Conservation (phyloP, 2,113 vertebrate species). For the Danionella cerebrum region DNA sequence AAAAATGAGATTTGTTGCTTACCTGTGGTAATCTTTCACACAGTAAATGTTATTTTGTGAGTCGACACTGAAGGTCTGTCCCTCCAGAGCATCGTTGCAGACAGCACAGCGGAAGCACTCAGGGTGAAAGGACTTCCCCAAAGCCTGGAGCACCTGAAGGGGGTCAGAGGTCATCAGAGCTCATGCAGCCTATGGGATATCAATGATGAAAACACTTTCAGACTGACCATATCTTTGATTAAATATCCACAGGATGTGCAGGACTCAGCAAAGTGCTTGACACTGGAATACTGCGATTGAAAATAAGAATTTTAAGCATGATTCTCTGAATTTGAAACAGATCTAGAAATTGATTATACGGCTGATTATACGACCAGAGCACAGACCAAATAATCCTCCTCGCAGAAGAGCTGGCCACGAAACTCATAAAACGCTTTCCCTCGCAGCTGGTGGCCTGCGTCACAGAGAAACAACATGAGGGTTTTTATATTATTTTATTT, state of each 20-base stretch:
- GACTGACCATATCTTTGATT: conserved; percentile 83
- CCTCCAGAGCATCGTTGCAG: conserved; percentile 79
- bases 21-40: conserved; percentile 86
- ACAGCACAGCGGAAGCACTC: conserved; percentile 85
- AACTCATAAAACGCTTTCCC: conserved; percentile 83
- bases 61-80: conserved; percentile 79
- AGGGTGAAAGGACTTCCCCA: conserved; percentile 82
- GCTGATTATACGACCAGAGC: neutral
- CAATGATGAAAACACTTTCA: too few species aligned
- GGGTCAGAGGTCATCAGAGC: neutral
- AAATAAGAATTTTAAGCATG: neutral
- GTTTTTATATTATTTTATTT: too few species aligned
- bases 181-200: too few species aligned
- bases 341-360: too few species aligned
- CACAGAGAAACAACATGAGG: neutral
- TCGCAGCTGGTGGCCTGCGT: conserved; percentile 71
- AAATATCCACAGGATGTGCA: conserved; percentile 81
- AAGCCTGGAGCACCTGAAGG: conserved; percentile 82
- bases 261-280: conserved; percentile 79
- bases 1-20: conserved; percentile 31
- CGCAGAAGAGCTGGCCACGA: conserved; percentile 80
- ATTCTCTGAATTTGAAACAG: neutral
- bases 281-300: conserved; percentile 74
- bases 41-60: conserved; percentile 82
- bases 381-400: conserved; percentile 81